These are phyloP conservation scores for Antrozous pallidus DNA, from an alignment of 2,797 vertebrate species.

Conservation along the genomic window DNA sequence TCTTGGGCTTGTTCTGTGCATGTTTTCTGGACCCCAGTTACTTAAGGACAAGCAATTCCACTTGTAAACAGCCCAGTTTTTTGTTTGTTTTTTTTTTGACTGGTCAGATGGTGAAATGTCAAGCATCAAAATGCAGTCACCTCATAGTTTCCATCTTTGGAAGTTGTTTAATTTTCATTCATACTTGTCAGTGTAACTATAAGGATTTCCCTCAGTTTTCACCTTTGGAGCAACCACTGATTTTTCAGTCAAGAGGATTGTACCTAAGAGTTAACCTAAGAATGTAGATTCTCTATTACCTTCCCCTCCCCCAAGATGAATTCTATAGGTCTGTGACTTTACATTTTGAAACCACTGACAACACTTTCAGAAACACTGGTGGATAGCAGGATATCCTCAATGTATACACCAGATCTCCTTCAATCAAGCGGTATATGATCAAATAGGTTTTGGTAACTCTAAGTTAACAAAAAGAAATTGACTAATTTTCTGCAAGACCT, in stretches of 20 bases:
- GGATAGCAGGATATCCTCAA: neutral
- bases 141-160: neutral
- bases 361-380: neutral
- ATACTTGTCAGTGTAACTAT: neutral
- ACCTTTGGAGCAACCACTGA: neutral
- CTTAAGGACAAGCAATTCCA: neutral
- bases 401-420: neutral
- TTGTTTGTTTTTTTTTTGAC: neutral
- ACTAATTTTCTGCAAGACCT: slow-evolving; percentile 9
- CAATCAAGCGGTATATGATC: neutral
- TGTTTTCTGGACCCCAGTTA: neutral
- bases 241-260: neutral
- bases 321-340: neutral
- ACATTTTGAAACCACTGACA: neutral
- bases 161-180: neutral
- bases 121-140: slow-evolving; percentile 27
- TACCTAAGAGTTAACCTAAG: neutral
- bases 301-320: neutral
- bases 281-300: neutral
- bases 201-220: neutral
- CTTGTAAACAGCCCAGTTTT: neutral
- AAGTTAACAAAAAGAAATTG: slow-evolving; percentile 7
- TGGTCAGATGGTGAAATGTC: slow-evolving; percentile 16
- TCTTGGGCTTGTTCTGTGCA: neutral
- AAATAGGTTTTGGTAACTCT: slow-evolving; percentile 10